Conservation (phyloP, 2,113 vertebrate genomes). For the Perccottus glenii region DNA sequence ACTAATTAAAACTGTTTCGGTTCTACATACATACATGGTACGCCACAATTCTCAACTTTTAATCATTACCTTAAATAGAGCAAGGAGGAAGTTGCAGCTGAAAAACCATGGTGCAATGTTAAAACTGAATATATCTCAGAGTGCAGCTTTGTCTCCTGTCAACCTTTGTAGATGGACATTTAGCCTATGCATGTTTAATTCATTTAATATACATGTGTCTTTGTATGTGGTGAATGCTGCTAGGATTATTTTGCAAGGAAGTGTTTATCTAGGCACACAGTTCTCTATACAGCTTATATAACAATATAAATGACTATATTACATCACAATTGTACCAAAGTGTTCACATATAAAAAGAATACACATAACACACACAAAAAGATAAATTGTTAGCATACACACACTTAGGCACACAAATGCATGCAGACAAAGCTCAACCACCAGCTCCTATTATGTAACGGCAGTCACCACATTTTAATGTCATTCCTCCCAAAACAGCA, state of each 20-base stretch:
- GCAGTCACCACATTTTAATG: slow-evolving; percentile 60
- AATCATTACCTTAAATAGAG: too few species aligned
- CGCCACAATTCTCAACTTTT: too few species aligned
- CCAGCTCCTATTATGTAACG: slow-evolving; percentile 57
- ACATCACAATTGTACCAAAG: slow-evolving; percentile 6
- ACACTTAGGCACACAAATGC: slow-evolving; percentile 27
- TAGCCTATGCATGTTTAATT: neutral
- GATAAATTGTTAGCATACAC: slow-evolving; percentile 13
- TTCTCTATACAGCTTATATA: slow-evolving; percentile 5
- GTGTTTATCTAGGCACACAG: neutral
- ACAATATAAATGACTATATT: slow-evolving; percentile 5
- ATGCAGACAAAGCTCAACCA: slow-evolving; percentile 42
- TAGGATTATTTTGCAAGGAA: slow-evolving; percentile 14
- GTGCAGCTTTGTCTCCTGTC: slow-evolving; percentile 15
- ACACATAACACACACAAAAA: slow-evolving; percentile 7
- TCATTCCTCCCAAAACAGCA: slow-evolving; percentile 52
- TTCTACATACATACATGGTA: too few species aligned
- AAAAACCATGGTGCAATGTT: slow-evolving; percentile 11
- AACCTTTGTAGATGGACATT: neutral
- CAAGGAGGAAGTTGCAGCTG: too few species aligned
- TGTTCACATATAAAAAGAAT: neutral
- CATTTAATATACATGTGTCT: neutral
- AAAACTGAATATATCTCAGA: slow-evolving; percentile 4
- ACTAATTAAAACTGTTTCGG: too few species aligned
- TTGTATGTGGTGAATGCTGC: neutral